Evolutionary conservation across 1,140 invertebrate species (phyloP).

Genomic region (Cydia splendana): DNA sequence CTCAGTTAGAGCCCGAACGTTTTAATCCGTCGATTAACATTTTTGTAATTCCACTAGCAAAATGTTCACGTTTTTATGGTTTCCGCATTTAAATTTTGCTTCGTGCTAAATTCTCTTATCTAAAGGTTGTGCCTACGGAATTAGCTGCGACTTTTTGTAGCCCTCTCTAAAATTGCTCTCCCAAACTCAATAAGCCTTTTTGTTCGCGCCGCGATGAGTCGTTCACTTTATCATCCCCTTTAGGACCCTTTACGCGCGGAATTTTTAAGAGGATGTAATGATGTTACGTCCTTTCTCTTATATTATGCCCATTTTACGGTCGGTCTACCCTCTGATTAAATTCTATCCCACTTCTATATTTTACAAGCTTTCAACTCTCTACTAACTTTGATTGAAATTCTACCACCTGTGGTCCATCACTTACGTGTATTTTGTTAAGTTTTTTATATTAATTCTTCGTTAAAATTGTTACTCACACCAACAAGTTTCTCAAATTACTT

Average conservation of each 20-base stretch:
- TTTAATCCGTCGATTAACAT: neutral
- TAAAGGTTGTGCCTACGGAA: constrained; percentile 26
- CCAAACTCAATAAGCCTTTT: constrained; percentile 65
- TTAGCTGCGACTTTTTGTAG: constrained; percentile 29
- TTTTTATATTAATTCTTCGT: neutral
- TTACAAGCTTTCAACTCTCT: neutral
- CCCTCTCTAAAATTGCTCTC: constrained; percentile 51
- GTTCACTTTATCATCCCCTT: constrained; percentile 57
- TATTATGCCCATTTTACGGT: constrained; percentile 38
- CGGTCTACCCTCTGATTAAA: constrained; percentile 23
- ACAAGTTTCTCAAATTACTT: no score
- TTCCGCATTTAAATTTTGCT: constrained; percentile 25
- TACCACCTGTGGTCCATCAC: no score
- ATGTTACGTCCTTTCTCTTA: constrained; percentile 44
- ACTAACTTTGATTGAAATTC: neutral
- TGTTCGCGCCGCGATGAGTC: constrained; percentile 52
- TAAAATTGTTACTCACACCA: neutral
- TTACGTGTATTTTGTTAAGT: neutral
- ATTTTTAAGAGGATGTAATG: constrained; percentile 60
- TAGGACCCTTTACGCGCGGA: constrained; percentile 46
- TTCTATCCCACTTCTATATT: constrained; percentile 20
- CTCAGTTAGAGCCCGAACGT: neutral
- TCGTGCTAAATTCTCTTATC: constrained; percentile 29
- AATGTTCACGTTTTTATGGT: constrained; percentile 36
- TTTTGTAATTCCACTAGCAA: constrained; percentile 20